Evolutionary conservation across 2,113 vertebrate species (phyloP).

Genomic region (Ceyx cyanopectus): DNA sequence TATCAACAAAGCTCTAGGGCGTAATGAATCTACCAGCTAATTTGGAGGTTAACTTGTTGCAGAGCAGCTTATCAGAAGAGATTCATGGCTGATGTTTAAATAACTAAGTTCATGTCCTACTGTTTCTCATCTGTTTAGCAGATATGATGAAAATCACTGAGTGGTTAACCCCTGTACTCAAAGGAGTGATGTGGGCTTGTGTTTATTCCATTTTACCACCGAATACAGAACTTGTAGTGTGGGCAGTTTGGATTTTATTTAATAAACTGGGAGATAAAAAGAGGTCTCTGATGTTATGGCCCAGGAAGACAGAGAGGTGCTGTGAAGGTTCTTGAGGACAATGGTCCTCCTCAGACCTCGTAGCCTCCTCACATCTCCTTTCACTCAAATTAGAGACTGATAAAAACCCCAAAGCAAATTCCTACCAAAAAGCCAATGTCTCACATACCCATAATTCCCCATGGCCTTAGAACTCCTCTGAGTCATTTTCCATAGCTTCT

Average conservation of each 20-base stretch:
- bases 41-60: constrained; percentile 5
- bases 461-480: not conserved
- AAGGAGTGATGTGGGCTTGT: not conserved
- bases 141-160: not conserved
- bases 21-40: constrained; percentile 6
- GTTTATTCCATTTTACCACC: not conserved
- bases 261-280: not conserved
- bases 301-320: not conserved
- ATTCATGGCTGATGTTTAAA: not conserved
- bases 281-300: not conserved
- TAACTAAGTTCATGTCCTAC: not conserved
- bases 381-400: not conserved
- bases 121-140: not conserved
- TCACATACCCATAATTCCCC: not conserved
- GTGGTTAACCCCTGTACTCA: not conserved
- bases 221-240: not conserved
- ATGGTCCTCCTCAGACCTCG: not conserved
- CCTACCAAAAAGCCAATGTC: not conserved
- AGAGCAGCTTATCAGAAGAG: not conserved
- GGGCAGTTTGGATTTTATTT: not conserved
- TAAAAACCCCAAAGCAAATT: not conserved
- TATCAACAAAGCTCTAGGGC: not conserved
- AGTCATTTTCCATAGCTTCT: not conserved
- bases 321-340: not conserved
- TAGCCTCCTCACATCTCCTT: not conserved